Evolutionary conservation across 92 coral and sea anemone species (phyloP).

Genomic region (Scolanthus callimorphus): DNA sequence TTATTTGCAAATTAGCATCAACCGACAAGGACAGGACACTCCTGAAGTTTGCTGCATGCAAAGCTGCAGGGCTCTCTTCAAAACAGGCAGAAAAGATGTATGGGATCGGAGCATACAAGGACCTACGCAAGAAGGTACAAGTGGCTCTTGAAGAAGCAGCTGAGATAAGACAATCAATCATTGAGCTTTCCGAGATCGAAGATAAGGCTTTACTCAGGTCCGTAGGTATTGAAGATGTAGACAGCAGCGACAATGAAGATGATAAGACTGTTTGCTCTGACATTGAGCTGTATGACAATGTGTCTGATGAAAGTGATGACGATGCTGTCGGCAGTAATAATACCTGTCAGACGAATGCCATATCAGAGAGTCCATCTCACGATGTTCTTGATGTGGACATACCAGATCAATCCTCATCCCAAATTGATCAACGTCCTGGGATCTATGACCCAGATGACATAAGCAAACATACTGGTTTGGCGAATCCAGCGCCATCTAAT

Average conservation of each 20-base stretch:
- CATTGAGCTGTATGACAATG: too few species aligned
- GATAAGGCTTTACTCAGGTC: conserved; percentile 12
- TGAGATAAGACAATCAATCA: conserved; percentile 8
- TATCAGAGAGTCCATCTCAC: too few species aligned
- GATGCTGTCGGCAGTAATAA: too few species aligned
- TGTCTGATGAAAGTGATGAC: too few species aligned
- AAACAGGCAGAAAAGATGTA: conserved; percentile 1
- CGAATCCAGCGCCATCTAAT: too few species aligned
- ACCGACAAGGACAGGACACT: conserved; percentile 13
- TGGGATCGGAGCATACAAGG: conserved; percentile 12
- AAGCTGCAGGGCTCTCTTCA: background rate
- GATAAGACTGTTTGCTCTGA: too few species aligned
- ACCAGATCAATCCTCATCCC: too few species aligned
- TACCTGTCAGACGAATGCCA: too few species aligned
- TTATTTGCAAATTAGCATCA: conserved; percentile 7
- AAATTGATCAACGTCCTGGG: too few species aligned
- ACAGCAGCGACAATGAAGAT: background rate
- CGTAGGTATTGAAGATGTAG: conserved; percentile 1
- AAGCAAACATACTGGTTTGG: background rate
- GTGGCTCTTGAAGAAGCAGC: conserved; percentile 25
- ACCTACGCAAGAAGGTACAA: conserved; percentile 10
- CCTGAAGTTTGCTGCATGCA: conserved; percentile 11
- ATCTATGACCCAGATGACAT: conserved; percentile 6
- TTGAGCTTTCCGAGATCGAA: conserved; percentile 24
- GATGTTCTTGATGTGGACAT: too few species aligned